Evolutionary conservation across 2,797 vertebrate genomes (phyloP).

Genomic region (Smutsia gigantea): DNA sequence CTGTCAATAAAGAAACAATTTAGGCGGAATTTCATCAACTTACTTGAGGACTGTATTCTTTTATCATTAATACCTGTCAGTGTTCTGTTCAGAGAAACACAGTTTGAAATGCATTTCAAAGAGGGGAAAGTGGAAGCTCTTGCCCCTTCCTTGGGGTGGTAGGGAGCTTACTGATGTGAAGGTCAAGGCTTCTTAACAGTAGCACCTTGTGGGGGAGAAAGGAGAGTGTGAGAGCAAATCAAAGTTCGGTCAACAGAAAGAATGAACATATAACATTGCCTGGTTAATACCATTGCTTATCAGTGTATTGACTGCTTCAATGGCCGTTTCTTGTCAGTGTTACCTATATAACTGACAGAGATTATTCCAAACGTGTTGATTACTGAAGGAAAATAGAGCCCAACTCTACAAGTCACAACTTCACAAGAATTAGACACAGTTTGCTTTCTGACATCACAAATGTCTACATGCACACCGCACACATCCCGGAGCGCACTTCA

Average conservation of each 20-base stretch:
- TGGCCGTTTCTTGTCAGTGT: background rate
- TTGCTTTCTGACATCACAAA: background rate
- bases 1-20: background rate
- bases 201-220: background rate
- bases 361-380: background rate
- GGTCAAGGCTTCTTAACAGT: background rate
- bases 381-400: background rate
- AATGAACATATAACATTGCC: fast-evolving
- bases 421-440: background rate
- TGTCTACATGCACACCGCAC: background rate
- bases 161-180: background rate
- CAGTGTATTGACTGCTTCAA: background rate
- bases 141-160: background rate
- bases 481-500: background rate
- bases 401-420: background rate
- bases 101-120: background rate
- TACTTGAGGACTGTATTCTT: background rate
- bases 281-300: background rate
- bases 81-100: background rate
- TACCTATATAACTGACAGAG: background rate
- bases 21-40: background rate
- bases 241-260: background rate
- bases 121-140: background rate
- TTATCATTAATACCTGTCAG: background rate
- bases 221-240: background rate